Conservation (phyloP, 2,888 invertebrate genomes). For the Cephus nigrinus region DNA sequence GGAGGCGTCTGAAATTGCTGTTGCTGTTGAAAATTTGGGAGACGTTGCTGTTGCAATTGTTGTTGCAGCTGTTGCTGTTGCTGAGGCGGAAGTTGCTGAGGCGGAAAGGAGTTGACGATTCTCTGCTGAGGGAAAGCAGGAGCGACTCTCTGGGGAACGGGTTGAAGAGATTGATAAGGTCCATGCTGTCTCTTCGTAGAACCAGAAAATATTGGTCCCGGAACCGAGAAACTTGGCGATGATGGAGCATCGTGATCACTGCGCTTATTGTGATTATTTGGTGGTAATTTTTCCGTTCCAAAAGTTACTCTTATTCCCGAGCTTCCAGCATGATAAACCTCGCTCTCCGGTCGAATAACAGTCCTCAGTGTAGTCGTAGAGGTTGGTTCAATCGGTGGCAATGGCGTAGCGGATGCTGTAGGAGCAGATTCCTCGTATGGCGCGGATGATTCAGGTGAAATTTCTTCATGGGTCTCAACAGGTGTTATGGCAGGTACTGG, state of each 20-base stretch:
- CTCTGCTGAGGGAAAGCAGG: constrained; percentile 61
- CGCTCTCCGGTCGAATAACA: constrained; percentile 88
- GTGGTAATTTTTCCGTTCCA: constrained; percentile 71
- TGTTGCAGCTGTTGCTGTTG: constrained; percentile 67
- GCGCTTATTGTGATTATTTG: constrained; percentile 60
- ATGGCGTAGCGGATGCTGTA: constrained; percentile 68
- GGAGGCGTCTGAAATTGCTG: constrained; percentile 37
- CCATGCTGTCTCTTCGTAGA: constrained; percentile 58
- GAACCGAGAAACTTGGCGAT: constrained; percentile 31
- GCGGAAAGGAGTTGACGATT: constrained; percentile 65
- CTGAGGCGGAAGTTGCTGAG: constrained; percentile 28
- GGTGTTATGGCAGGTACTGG: constrained; percentile 84
- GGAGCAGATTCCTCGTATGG: constrained; percentile 70
- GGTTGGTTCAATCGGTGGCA: constrained; percentile 72
- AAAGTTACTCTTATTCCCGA: constrained; percentile 87
- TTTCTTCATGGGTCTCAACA: constrained; percentile 73
- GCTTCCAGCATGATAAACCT: constrained; percentile 80
- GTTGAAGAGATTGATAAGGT: constrained; percentile 57
- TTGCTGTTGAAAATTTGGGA: constrained; percentile 37
- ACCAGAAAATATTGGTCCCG: constrained; percentile 36
- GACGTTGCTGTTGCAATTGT: constrained; percentile 38
- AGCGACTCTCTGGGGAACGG: constrained; percentile 48
- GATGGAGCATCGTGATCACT: constrained; percentile 57
- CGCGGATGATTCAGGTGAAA: constrained; percentile 49
- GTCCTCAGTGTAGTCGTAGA: constrained; percentile 88